Conservation (phyloP, 2,888 invertebrate species). For the Pristionchus maxplancki region DNA sequence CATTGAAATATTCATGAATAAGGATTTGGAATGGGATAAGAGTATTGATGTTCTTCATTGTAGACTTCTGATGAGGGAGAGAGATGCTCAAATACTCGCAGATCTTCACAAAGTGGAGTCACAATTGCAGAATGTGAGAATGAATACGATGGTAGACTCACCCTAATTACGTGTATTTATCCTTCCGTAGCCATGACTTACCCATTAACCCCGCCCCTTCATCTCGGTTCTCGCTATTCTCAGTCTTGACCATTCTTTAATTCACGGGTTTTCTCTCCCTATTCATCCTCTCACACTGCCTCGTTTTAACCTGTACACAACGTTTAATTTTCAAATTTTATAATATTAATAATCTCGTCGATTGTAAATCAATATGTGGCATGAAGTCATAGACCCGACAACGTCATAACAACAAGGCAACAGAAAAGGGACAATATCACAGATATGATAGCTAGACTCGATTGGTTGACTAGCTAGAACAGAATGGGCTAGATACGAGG, state of each 20-base stretch:
- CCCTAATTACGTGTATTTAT: slow-evolving; percentile 23
- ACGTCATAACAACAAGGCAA: not conserved
- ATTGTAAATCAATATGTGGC: slow-evolving; percentile 35
- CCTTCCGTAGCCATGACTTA: not conserved
- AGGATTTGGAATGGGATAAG: not conserved
- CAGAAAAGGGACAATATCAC: not conserved
- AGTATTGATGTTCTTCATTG: not conserved
- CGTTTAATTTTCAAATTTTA: slow-evolving; percentile 1
- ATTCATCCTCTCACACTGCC: slow-evolving; percentile 1
- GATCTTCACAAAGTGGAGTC: slow-evolving; percentile 72
- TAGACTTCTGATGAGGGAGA: slow-evolving; percentile 63
- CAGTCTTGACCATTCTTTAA: slow-evolving; percentile 8
- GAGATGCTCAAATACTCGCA: slow-evolving; percentile 73
- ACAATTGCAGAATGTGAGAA: slow-evolving; percentile 64
- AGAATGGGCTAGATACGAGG: not conserved
- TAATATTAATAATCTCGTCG: slow-evolving; percentile 37
- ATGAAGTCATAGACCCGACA: slow-evolving; percentile 24
- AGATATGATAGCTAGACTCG: not conserved
- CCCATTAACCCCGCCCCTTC: not conserved
- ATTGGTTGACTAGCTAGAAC: not conserved
- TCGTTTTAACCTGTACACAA: slow-evolving; percentile 8
- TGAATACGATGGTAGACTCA: slow-evolving; percentile 28
- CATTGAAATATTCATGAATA: not conserved
- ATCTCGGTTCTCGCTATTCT: slow-evolving; percentile 25
- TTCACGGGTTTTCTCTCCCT: not conserved